phyloP scores from a whole-genome alignment of 2,797 vertebrate genomes.

The Gambelia wislizenii region DNA sequence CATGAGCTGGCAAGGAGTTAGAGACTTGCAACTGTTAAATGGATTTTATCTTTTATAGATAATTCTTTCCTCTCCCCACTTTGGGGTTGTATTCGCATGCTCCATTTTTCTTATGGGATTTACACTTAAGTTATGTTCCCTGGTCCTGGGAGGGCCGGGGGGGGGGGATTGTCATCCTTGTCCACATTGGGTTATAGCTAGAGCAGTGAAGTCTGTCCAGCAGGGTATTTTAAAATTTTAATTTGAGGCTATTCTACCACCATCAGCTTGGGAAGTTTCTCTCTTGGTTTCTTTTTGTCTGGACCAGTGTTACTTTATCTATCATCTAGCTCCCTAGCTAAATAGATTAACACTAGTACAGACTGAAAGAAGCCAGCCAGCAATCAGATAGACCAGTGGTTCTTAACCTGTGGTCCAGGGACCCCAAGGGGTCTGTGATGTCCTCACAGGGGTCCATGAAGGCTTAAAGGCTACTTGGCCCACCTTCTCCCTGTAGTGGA shows the following conservation, averaged over 20 bases:
- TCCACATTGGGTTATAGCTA: neutral
- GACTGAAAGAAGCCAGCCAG: neutral
- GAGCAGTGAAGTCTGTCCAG: neutral
- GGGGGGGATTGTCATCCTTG: neutral
- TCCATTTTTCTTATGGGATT: neutral
- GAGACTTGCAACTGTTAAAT: slow-evolving; percentile 39
- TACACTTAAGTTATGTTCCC: neutral
- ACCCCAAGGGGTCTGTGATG: too few species aligned
- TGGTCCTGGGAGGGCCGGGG: too few species aligned
- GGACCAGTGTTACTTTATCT: too few species aligned
- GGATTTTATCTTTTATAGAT: slow-evolving; percentile 45
- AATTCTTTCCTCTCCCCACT: slow-evolving; percentile 21
- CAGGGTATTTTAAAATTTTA: neutral
- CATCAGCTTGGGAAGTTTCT: neutral
- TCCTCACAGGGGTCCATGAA: too few species aligned
- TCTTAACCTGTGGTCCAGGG: too few species aligned
- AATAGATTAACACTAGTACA: too few species aligned
- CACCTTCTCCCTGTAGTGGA: too few species aligned
- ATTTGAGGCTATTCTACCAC: neutral
- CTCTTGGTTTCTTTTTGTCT: neutral
- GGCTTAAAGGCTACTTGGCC: too few species aligned
- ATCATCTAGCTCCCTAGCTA: too few species aligned
- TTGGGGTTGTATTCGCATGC: neutral
- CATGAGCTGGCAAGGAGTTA: slow-evolving; percentile 31
- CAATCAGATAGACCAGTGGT: too few species aligned